phyloP scores from a whole-genome alignment of 37 sponge, comb jelly and placozoan genomes.

The Hormiphora californensis region DNA sequence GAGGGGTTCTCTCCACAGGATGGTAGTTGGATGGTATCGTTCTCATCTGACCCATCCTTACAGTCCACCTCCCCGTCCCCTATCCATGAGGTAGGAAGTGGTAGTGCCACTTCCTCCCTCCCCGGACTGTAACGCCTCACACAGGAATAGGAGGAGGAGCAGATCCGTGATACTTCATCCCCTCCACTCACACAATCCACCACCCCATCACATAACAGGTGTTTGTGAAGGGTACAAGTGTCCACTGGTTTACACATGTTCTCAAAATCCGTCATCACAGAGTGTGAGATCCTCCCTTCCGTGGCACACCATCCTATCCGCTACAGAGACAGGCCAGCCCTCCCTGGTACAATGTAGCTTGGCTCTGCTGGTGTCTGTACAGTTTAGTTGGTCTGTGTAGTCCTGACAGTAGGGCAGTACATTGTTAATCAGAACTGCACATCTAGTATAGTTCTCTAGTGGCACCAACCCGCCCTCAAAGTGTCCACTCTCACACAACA shows the following conservation, averaged over 20 bases:
- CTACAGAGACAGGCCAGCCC: not conserved
- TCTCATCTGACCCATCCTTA: not conserved
- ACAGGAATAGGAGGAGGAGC: not conserved
- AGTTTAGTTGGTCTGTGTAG: slow-evolving; percentile 23
- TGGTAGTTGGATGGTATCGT: not conserved
- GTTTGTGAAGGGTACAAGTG: slow-evolving; percentile 16
- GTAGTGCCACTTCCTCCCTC: not conserved
- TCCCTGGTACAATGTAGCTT: not conserved
- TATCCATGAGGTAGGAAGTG: not conserved
- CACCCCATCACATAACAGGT: slow-evolving; percentile 14
- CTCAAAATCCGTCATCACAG: slow-evolving; percentile 32
- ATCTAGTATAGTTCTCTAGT: not conserved
- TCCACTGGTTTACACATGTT: not conserved
- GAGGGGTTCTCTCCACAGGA: not conserved
- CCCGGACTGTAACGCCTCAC: not conserved
- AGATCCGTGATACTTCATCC: not conserved
- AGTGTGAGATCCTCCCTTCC: not conserved
- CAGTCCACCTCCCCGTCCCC: not conserved
- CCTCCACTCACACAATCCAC: not conserved
- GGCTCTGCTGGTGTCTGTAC: not conserved
- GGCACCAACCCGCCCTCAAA: not conserved
- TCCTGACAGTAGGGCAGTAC: not conserved
- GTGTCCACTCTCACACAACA: not conserved
- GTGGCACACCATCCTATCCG: not conserved
- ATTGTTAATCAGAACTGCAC: not conserved